A percentile compares a stretch with the other conserved stretches of the same genome.
Evolutionary conservation across 1,140 invertebrate genomes (phyloP).

Genomic region (Chelonus insularis): DNA sequence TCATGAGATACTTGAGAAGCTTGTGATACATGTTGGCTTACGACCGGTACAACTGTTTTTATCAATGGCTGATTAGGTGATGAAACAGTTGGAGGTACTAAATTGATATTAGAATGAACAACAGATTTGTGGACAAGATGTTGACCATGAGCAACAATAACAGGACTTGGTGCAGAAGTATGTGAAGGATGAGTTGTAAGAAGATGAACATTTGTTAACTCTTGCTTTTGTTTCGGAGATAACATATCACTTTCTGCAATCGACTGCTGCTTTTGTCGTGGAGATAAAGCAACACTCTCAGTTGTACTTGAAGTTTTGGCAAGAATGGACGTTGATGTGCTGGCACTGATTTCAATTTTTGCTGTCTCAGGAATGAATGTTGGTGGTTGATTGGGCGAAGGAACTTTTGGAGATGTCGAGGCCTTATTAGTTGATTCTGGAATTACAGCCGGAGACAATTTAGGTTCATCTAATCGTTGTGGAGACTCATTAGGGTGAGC

Average conservation of each 20-base stretch:
- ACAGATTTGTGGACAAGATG: slow-evolving; percentile 45
- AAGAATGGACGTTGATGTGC: slow-evolving; percentile 45
- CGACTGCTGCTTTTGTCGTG: slow-evolving; percentile 37
- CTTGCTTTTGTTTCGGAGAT: slow-evolving; percentile 50
- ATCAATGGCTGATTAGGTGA: slow-evolving; percentile 42
- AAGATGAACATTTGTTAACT: slow-evolving; percentile 45
- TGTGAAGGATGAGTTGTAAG: slow-evolving; percentile 49
- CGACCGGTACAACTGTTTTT: slow-evolving; percentile 48
- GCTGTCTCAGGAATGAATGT: slow-evolving; percentile 57
- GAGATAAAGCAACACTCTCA: slow-evolving; percentile 39
- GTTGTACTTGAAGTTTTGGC: slow-evolving; percentile 37
- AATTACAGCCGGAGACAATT: slow-evolving; percentile 51
- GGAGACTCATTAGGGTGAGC: slow-evolving; percentile 44
- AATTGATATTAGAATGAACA: slow-evolving; percentile 30
- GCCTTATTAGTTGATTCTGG: slow-evolving; percentile 52
- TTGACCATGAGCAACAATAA: slow-evolving; percentile 58
- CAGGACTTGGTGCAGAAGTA: slow-evolving; percentile 59
- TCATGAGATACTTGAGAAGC: slow-evolving; percentile 5
- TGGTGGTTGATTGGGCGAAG: slow-evolving; percentile 56
- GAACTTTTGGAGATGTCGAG: slow-evolving; percentile 56
- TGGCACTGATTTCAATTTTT: slow-evolving; percentile 52
- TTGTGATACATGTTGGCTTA: slow-evolving; percentile 37
- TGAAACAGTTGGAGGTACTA: slow-evolving; percentile 34
- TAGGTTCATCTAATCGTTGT: slow-evolving; percentile 48
- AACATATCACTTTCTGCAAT: slow-evolving; percentile 35